phyloP scores from a whole-genome alignment of 2,797 vertebrate genomes.

The Malacoraja senta region DNA sequence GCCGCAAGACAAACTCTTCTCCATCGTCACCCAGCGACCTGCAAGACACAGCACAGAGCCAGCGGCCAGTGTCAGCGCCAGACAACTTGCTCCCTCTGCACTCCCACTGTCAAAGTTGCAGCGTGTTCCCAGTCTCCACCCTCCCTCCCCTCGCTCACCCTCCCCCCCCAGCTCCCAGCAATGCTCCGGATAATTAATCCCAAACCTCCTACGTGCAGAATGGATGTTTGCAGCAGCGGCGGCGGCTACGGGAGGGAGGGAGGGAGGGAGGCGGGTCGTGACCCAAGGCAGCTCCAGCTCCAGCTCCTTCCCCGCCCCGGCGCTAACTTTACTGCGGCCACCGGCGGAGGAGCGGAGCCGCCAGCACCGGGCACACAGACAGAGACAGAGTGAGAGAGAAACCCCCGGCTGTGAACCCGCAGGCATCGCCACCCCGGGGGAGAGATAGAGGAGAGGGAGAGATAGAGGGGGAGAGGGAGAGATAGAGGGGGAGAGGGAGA shows the following conservation, averaged over 20 bases:
- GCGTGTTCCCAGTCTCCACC: neutral
- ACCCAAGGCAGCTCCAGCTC: neutral
- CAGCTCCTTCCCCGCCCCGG: neutral
- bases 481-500: too few species aligned
- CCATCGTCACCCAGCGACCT: constrained; percentile 47
- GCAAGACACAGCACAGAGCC: too few species aligned
- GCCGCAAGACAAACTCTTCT: constrained; percentile 56
- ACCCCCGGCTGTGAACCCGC: too few species aligned
- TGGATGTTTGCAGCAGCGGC: neutral
- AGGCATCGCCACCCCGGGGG: too few species aligned
- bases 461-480: too few species aligned
- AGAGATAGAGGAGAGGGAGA: too few species aligned
- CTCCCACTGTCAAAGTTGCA: neutral
- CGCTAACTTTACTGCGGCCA: neutral
- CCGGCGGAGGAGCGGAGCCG: neutral
- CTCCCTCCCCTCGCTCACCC: too few species aligned
- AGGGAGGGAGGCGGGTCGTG: neutral
- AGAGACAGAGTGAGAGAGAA: too few species aligned
- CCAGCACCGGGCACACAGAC: too few species aligned
- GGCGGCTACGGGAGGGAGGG: neutral
- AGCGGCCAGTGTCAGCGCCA: too few species aligned
- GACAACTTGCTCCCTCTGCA: too few species aligned
- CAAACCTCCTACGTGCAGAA: constrained; percentile 36
- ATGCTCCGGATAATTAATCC: constrained; percentile 44
- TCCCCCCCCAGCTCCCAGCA: constrained; percentile 45